Evolutionary conservation across 2,888 invertebrate species (phyloP).

Genomic region (Colletes collaris): DNA sequence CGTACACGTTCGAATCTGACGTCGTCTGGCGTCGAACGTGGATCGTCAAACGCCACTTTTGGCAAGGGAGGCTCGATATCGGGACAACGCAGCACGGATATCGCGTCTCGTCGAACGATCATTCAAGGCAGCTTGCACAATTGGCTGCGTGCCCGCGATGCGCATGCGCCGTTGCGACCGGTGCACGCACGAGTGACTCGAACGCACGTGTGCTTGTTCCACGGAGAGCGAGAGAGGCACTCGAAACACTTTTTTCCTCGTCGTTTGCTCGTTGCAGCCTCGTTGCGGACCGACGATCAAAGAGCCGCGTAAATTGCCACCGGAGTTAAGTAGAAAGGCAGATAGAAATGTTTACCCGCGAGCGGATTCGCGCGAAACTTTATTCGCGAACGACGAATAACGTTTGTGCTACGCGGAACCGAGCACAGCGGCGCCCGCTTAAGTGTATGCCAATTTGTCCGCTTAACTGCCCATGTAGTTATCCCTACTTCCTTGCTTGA

Average conservation of each 20-base stretch:
- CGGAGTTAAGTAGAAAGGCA: too few relatives aligned
- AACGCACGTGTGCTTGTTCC: slow-evolving; percentile 35
- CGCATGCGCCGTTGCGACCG: slow-evolving; percentile 16
- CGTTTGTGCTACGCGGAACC: too few relatives aligned
- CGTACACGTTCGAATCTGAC: slow-evolving; percentile 48
- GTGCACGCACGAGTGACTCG: slow-evolving; percentile 33
- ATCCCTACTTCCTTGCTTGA: too few relatives aligned
- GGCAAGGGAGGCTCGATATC: slow-evolving; percentile 33
- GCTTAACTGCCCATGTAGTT: too few relatives aligned
- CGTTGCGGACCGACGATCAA: background rate
- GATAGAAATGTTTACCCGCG: too few relatives aligned
- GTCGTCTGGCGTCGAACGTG: slow-evolving; percentile 30
- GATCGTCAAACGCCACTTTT: slow-evolving; percentile 55
- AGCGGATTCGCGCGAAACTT: too few relatives aligned
- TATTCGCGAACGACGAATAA: too few relatives aligned
- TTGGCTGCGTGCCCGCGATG: slow-evolving; percentile 26
- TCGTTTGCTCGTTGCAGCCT: background rate
- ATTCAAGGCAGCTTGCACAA: slow-evolving; percentile 38
- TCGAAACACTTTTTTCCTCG: background rate
- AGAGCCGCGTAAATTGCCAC: background rate
- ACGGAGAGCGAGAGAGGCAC: background rate
- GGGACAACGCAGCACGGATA: slow-evolving; percentile 40
- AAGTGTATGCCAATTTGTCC: too few relatives aligned
- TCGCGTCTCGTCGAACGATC: slow-evolving; percentile 32
- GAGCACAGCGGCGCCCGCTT: too few relatives aligned